Evolutionary conservation across 2,797 vertebrate genomes (phyloP).

Genomic region (Myotis myotis): DNA sequence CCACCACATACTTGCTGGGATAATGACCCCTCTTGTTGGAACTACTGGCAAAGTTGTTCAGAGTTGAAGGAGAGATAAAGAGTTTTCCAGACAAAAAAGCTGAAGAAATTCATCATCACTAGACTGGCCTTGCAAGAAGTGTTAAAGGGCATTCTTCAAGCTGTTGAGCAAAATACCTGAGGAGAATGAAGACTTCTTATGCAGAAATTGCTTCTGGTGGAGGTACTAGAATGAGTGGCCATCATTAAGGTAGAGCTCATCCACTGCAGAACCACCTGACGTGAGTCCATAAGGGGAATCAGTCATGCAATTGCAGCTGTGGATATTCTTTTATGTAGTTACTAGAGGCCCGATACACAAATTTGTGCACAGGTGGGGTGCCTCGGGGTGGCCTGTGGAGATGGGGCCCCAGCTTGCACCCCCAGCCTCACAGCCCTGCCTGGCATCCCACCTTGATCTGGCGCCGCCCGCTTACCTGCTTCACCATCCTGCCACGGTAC

Average conservation of each 20-base stretch:
- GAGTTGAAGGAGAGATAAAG: background rate
- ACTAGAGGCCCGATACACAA: too few relatives aligned
- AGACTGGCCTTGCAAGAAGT: background rate
- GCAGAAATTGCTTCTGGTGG: slow-evolving; percentile 87
- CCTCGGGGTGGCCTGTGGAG: too few relatives aligned
- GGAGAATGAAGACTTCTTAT: slow-evolving; percentile 86
- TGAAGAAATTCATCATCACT: background rate
- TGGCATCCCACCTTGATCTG: too few relatives aligned
- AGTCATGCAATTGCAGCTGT: slow-evolving; percentile 83
- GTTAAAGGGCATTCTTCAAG: background rate
- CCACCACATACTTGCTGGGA: slow-evolving; percentile 74
- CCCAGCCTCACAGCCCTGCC: too few relatives aligned
- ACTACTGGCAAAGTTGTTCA: slow-evolving; percentile 59
- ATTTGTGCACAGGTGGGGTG: too few relatives aligned
- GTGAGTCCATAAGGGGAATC: slow-evolving; percentile 84
- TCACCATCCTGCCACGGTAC: too few relatives aligned
- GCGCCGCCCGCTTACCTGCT: too few relatives aligned
- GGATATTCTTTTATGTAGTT: slow-evolving; percentile 84
- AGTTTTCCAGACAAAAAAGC: background rate
- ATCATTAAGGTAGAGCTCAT: slow-evolving; percentile 91
- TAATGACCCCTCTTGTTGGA: slow-evolving; percentile 61
- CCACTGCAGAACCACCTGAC: slow-evolving; percentile 88
- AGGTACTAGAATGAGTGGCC: slow-evolving; percentile 92
- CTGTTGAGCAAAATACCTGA: slow-evolving; percentile 87
- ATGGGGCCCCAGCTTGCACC: too few relatives aligned